A percentile compares a stretch with the other conserved stretches of the same genome.
phyloP scores from a whole-genome alignment of 2,888 invertebrate genomes.

The Arrhopalites spinosus region DNA sequence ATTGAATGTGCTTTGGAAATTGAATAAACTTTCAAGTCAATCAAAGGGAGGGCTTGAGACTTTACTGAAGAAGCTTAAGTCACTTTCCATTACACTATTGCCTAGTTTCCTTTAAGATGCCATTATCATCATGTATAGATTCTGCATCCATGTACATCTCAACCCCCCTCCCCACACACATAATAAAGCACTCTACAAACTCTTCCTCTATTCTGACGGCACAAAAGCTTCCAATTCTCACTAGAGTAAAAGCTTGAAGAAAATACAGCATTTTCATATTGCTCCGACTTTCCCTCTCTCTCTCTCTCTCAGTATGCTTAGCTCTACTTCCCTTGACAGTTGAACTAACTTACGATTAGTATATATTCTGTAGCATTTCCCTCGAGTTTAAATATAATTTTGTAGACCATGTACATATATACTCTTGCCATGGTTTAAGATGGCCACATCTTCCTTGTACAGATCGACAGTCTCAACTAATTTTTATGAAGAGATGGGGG shows the following conservation, averaged over 20 bases:
- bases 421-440: neutral
- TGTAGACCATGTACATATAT: neutral
- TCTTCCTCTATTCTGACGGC: too few relatives aligned
- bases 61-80: conserved; percentile 16
- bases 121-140: conserved; percentile 1
- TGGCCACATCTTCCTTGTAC: neutral
- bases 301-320: too few relatives aligned
- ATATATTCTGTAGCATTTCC: neutral
- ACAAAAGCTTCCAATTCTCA: too few relatives aligned
- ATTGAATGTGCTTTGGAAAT: conserved; percentile 33
- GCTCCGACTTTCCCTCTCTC: too few relatives aligned
- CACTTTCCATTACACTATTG: conserved; percentile 19
- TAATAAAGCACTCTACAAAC: too few relatives aligned
- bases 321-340: too few relatives aligned
- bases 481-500: neutral
- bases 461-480: neutral
- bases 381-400: neutral
- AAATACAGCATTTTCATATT: too few relatives aligned
- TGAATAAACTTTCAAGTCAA: conserved; percentile 45
- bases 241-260: too few relatives aligned
- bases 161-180: too few relatives aligned
- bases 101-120: neutral
- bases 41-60: conserved; percentile 31
- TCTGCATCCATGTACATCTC: neutral
- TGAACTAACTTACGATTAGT: neutral